Evolutionary conservation across 2,113 vertebrate genomes (phyloP), one percentile per base, ranked within the genome.

Genomic region (Odontophorus gujanensis): DNA sequence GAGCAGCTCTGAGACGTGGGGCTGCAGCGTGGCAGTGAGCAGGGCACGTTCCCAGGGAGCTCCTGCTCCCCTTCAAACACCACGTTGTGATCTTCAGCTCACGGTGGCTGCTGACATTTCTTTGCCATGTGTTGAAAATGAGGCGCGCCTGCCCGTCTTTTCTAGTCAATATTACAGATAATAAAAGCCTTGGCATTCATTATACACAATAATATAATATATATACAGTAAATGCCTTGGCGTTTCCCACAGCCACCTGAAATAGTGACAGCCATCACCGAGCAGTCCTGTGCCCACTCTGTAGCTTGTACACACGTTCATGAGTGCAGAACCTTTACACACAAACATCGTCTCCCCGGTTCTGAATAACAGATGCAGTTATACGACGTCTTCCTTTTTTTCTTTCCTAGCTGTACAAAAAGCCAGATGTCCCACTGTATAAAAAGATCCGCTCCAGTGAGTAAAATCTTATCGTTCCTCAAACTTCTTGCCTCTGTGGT

Each of bases 371-470:
- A 93, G 86, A 68, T 95, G 75, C 76, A 67, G 16, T 94, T 72
- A 42, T 26, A 77, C 87, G 50, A 83, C 79, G 22, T 90, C 85
- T 97, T 85, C 82, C 95, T 11, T 75, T 79, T 81, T 93, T 68
- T 95, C 87, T 85, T 51, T 94, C 97, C 96, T 90, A 99, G 99
- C 97, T 99, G 30, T 98, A 99, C 96, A 99, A 99, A 97, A 99
- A 99, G 97, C 99, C 99, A 65, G 99, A 99, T 96, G 99, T 99
- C 90, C 99, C 99, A 30, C 98, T 99, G 57, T 99, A 99, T 97
- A 99, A 99, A 98, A 99, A 99, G 97, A 99, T 99, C 80, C 98
- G 99, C 98, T 99, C 99, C 90, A 99, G 99, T 99, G 97, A 99
- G 99, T 98, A 95, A 81, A 71, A 81, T 53, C 83, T 77, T 45